Base-by-base conservation (phyloP, 2,888 invertebrate genomes). In the Dilophus febrilis region DNA sequence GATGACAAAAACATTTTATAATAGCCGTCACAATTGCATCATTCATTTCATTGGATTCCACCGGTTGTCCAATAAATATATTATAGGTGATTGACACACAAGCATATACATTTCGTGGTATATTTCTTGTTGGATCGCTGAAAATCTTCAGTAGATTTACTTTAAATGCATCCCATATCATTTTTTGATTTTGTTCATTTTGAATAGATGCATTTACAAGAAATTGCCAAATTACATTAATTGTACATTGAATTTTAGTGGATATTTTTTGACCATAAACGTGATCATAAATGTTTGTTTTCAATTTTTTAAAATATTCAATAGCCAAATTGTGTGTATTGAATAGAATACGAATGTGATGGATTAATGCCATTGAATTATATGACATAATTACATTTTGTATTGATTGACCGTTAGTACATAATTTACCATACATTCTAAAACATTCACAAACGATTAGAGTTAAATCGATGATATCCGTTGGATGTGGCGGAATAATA, bases 21-120 rank as follows among this genome's bases (percentile, higher is more conserved):
- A n/a, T n/a, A 17, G 46, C 1, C 57, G 42, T 7, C 55, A 48
- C 0, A 50, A 45, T 11, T 48, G 44, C 8, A 61, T 47, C 2
- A 52, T 49, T 8, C 44, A 27, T 3, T 47, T 35, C 13, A 22
- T 47, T 11, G 51, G 37, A 18, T 42, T 34, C 2, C 45, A 42
- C 3, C 42, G 27, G 7, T 46, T 64, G n/a, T 0, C 66, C 70
- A 26, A 68, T 54, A 29, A 69, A 59, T 41, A 72, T 71, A 48
- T 71, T 76, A 50, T 71, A 75, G 28, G 72, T 64, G 16, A 74
- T 72, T 74, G 74, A 75, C 3, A 74, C 64, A 16, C 69, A 64
- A 38, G 59, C 48, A 42, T 62, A 54, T 2, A 48, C 44, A 19
- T 44, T 46, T 8, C 51, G 49, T 10, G 56, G n/a, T n/a, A n/a